Base-by-base conservation (phyloP, 1,140 invertebrate species). In the Acyrthosiphon pisum region DNA sequence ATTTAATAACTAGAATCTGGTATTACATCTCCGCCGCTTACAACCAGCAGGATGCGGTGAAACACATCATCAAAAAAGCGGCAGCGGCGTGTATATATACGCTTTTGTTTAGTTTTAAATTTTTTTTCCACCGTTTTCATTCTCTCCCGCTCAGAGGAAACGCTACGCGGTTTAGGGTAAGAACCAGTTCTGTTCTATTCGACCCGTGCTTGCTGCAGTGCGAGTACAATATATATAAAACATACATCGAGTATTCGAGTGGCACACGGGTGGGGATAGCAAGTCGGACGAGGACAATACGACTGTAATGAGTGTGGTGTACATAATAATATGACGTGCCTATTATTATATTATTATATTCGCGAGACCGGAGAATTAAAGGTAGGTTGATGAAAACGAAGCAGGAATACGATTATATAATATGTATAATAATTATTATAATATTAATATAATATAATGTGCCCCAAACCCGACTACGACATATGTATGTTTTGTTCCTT, bases 171-270 rank as follows among this genome's bases (percentile, higher is more conserved):
- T n/a, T 76, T 46, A 76, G 90, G 53, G 60, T 91, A 91, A 92
- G n/a, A 92, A 92, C 91, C 76, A 92, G 91, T 92, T 92, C 83
- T n/a, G 23, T 9, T 89, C 88, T 89, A 56, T 89, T 92, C 46
- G n/a, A 37, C 22, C n/a, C 48, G 48, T 46, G 46, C 76, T 20
- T 53, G 37, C 41, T 46, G 9, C 44, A 44, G 11, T 22, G n/a
- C 41, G 30, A 30, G 56, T 56, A 26, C 60, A 60, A 90, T 90
- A 68, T 60, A 37, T 89, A 22, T 53, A 53, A 53, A 53, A 53
- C 50, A 53, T 20, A 6, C 50, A 53, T 53, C 0, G 50, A 48
- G 14, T 48, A 48, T 48, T 48, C 14, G 48, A 53, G 20, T 23
- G 50, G 50, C 3, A 23, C 37, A 56, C 14, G 44, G 30, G 22